Conservation (phyloP, 2,113 vertebrate species). For the Dinomys branickii region DNA sequence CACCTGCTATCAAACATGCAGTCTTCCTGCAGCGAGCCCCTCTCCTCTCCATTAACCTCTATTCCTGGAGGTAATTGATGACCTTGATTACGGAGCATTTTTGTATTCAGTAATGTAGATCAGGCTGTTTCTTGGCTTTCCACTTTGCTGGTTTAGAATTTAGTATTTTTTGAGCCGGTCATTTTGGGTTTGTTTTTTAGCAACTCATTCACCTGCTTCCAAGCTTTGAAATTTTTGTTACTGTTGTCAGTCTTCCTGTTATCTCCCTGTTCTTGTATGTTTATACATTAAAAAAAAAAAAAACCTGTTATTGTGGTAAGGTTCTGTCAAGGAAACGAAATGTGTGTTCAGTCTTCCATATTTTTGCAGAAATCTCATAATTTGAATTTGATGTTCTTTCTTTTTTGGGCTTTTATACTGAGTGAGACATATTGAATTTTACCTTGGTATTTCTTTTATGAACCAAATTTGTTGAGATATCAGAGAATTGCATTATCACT, state of each 20-base stretch:
- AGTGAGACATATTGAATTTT: background rate
- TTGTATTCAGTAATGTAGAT: background rate
- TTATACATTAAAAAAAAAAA: background rate
- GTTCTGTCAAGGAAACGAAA: background rate
- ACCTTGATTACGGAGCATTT: background rate
- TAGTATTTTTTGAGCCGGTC: background rate
- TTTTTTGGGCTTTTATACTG: background rate
- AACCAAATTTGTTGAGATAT: conserved; percentile 1
- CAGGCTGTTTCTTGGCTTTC: background rate
- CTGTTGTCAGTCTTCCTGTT: background rate
- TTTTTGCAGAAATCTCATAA: background rate
- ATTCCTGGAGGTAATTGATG: background rate
- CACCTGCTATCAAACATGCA: background rate
- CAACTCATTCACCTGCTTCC: background rate
- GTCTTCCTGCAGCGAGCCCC: rapidly evolving
- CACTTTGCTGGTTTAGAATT: background rate
- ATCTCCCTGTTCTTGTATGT: background rate
- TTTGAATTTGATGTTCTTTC: background rate
- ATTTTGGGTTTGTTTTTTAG: background rate
- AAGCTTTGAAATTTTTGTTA: conserved; percentile 8
- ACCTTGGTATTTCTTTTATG: conserved; percentile 66
- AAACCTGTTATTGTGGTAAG: background rate
- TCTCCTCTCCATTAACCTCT: no score
- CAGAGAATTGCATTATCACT: conserved; percentile 73
- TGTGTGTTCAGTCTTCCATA: background rate